Percentiles rank a stretch among this genome's conserved stretches.
Evolutionary conservation across 2,888 invertebrate genomes (phyloP).

Genomic region (Orchesellides sinensis): DNA sequence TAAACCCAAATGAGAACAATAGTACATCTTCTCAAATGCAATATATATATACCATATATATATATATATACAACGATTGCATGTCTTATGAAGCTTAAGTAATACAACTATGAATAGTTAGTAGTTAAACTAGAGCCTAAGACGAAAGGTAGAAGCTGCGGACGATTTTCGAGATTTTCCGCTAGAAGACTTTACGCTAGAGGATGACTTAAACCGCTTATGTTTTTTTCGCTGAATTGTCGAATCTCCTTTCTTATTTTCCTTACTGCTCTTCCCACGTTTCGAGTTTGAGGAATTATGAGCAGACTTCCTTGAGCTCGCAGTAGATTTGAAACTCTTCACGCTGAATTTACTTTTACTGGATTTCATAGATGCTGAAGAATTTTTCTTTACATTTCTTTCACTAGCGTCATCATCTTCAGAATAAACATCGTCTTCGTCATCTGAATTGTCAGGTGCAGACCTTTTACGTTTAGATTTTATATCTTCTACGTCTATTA

Average conservation of each 20-base stretch:
- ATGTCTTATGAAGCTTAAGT: too few species aligned
- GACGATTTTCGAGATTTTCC: conserved; percentile 48
- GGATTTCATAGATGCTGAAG: conserved; percentile 40
- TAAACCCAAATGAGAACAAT: too few species aligned
- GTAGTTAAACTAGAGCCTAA: conserved; percentile 17
- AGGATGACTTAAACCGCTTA: conserved; percentile 56
- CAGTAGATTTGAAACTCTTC: conserved; percentile 31
- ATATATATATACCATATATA: too few species aligned
- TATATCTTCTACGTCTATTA: conserved; percentile 62
- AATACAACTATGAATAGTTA: too few species aligned
- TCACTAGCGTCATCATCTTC: conserved; percentile 30
- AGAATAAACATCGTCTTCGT: conserved; percentile 42
- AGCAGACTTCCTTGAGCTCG: conserved; percentile 25
- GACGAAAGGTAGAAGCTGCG: conserved; percentile 45
- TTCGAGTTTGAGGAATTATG: conserved; percentile 11
- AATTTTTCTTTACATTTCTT: conserved; percentile 19
- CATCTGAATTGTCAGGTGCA: conserved; percentile 54
- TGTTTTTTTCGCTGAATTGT: conserved; percentile 11
- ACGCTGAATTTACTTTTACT: conserved; percentile 41
- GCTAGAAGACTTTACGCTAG: conserved; percentile 30
- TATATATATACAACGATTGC: too few species aligned
- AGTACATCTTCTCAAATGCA: too few species aligned
- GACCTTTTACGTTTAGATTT: conserved; percentile 51
- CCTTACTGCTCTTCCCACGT: conserved; percentile 16
- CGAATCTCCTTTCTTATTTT: conserved; percentile 29